phyloP scores from a whole-genome alignment of 2,888 invertebrate genomes.

The Cephus runcator region DNA sequence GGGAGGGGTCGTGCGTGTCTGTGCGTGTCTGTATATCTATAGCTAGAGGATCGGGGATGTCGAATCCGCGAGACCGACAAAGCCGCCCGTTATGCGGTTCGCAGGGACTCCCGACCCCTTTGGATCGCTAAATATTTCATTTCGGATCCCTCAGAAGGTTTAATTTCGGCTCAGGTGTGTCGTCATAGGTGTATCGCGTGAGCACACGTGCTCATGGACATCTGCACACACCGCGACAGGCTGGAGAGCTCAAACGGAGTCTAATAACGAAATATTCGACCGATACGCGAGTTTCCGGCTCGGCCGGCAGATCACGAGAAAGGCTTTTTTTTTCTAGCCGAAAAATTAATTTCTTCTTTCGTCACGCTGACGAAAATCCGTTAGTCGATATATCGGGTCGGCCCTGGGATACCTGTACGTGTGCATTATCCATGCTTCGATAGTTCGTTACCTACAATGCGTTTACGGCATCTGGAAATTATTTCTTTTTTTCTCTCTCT shows the following conservation, averaged over 20 bases:
- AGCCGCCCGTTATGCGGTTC: neutral
- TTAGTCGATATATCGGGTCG: constrained; percentile 11
- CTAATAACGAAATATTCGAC: no score
- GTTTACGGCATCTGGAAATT: no score
- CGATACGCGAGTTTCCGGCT: no score
- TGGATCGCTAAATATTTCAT: constrained; percentile 63
- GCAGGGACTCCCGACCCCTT: constrained; percentile 25
- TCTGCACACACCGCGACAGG: no score
- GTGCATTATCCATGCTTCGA: neutral
- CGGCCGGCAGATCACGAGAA: no score
- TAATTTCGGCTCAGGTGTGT: constrained; percentile 61
- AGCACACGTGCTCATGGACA: no score
- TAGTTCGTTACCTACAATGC: no score
- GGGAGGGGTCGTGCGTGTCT: neutral
- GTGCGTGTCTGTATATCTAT: constrained; percentile 2
- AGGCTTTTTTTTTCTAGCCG: neutral
- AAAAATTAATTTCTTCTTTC: constrained; percentile 20
- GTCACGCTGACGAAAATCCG: constrained; percentile 15
- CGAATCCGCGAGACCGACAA: constrained; percentile 17
- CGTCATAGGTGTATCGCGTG: neutral
- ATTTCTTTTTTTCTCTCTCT: no score
- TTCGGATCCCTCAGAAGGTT: constrained; percentile 57
- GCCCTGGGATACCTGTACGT: constrained; percentile 6
- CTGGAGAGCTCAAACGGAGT: no score
- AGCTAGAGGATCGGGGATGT: constrained; percentile 14